A percentile compares a stretch with the other conserved stretches of the same genome.
phyloP scores from a whole-genome alignment of 2,113 vertebrate genomes.

The Genyomyrus donnyi region DNA sequence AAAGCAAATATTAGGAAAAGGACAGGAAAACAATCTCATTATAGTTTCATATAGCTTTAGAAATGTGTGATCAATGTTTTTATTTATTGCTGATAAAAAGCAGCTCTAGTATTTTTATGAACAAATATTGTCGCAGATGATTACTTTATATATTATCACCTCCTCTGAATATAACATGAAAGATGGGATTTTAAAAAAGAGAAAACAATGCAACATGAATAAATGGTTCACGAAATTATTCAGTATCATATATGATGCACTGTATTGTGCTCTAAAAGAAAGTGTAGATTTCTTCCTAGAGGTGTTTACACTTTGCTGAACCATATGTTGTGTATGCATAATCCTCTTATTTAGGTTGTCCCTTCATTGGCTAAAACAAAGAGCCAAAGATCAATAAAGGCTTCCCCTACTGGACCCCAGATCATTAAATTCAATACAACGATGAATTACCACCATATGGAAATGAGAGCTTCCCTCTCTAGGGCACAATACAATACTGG shows the following conservation, averaged over 20 bases:
- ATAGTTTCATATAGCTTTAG: background rate
- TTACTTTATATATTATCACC: background rate
- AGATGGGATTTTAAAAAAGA: background rate
- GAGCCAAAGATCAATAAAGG: constrained; percentile 12
- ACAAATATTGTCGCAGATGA: background rate
- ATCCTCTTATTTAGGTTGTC: background rate
- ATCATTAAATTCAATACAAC: constrained; percentile 16
- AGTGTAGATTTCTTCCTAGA: background rate
- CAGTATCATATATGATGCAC: background rate
- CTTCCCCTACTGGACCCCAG: background rate
- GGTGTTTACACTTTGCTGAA: background rate
- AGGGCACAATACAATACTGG: background rate
- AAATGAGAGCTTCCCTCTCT: background rate
- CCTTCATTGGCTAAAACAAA: constrained; percentile 16
- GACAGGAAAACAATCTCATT: background rate
- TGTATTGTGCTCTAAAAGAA: background rate
- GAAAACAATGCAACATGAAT: background rate
- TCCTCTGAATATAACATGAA: background rate
- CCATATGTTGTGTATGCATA: background rate
- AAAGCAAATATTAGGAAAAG: background rate
- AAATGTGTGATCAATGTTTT: background rate
- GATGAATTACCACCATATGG: constrained; percentile 14
- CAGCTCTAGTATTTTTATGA: background rate
- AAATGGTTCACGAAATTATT: background rate
- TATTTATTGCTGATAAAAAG: background rate